A percentile compares a stretch with the other conserved stretches of the same genome.
Evolutionary conservation across 2,888 invertebrate genomes (phyloP).

Genomic region (Pterostichus niger): DNA sequence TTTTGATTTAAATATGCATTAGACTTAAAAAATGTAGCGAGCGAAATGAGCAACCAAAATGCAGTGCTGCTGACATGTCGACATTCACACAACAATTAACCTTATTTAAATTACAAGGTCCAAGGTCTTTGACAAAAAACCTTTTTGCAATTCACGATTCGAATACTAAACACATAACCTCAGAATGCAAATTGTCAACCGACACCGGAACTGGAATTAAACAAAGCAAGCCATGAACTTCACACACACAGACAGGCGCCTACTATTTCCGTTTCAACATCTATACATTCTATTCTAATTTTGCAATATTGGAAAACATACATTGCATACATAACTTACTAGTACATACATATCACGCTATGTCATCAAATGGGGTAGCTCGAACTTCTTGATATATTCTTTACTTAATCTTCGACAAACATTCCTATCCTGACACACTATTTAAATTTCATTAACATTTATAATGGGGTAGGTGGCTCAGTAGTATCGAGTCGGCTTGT

Average conservation of each 20-base stretch:
- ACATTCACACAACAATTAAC: neutral
- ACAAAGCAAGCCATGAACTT: slow-evolving; percentile 5
- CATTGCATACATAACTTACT: too few species aligned
- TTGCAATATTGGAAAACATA: too few species aligned
- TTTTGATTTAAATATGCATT: too few species aligned
- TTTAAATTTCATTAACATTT: too few species aligned
- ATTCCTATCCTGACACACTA: too few species aligned
- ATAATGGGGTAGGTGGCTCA: too few species aligned
- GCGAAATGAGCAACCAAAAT: neutral
- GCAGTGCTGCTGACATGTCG: neutral
- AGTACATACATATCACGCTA: too few species aligned
- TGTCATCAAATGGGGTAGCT: too few species aligned
- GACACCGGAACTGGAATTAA: slow-evolving; percentile 8
- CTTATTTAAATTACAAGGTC: slow-evolving; percentile 28
- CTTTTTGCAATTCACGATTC: slow-evolving; percentile 9
- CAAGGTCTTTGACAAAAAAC: slow-evolving; percentile 10
- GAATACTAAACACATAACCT: neutral
- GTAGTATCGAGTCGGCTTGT: too few species aligned
- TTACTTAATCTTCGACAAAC: too few species aligned
- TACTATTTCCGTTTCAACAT: neutral
- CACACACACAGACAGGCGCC: neutral
- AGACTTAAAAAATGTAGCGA: too few species aligned
- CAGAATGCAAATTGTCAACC: neutral
- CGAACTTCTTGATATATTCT: too few species aligned
- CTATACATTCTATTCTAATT: neutral